Percentiles rank a stretch among this genome's conserved stretches.
These are phyloP conservation scores for Platysternon megacephalum DNA, from an alignment of 2,113 vertebrate genomes.

Conservation along the genomic window DNA sequence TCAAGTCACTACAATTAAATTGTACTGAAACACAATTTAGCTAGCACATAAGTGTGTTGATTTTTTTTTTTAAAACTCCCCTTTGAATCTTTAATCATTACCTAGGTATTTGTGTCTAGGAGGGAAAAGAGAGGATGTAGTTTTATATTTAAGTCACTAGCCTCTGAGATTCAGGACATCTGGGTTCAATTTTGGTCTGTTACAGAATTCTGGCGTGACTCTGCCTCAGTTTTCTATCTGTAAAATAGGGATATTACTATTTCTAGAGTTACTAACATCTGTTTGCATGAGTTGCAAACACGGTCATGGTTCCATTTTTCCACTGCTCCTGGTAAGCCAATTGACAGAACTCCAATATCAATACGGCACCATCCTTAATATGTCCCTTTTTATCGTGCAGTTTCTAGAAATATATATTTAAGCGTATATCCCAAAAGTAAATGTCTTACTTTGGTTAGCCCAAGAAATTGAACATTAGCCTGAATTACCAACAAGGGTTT, in stretches of 20 bases:
- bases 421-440: neutral
- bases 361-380: neutral
- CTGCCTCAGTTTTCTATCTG: accelerated
- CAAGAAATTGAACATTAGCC: neutral
- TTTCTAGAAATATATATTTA: neutral
- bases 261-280: neutral
- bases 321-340: neutral
- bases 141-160: neutral
- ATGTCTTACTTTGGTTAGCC: neutral
- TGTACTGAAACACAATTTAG: neutral
- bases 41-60: neutral
- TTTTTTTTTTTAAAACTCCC: slow-evolving; percentile 25
- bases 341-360: neutral
- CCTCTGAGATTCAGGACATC: neutral
- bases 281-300: neutral
- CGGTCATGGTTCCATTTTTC: neutral
- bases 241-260: neutral
- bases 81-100: slow-evolving; percentile 1
- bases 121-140: neutral
- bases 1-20: neutral
- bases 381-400: neutral
- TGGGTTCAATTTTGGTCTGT: accelerated
- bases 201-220: neutral
- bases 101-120: neutral
- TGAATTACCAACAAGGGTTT: neutral